phyloP scores from a whole-genome alignment of 2,888 invertebrate species.

The Scaptomyza tumidula region DNA sequence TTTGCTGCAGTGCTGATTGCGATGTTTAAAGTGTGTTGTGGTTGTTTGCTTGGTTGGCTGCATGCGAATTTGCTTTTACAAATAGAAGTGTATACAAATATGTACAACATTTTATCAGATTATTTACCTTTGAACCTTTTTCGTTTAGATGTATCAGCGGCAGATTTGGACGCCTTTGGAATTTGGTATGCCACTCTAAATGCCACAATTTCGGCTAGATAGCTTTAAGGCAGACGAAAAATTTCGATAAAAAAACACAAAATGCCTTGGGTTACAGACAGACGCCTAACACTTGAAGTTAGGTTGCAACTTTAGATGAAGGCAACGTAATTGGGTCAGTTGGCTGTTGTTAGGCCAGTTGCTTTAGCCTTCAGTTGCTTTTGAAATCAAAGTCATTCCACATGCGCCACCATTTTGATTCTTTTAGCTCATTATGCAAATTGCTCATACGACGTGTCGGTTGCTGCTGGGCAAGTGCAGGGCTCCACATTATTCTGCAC shows the following conservation, averaged over 20 bases:
- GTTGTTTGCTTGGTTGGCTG: slow-evolving; percentile 37
- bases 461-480: slow-evolving; percentile 38
- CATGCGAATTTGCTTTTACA: slow-evolving; percentile 25
- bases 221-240: slow-evolving; percentile 62
- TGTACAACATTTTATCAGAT: slow-evolving; percentile 46
- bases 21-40: slow-evolving; percentile 47
- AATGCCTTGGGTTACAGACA: slow-evolving; percentile 67
- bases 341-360: slow-evolving; percentile 23
- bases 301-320: slow-evolving; percentile 30
- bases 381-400: slow-evolving; percentile 45
- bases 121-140: slow-evolving; percentile 74
- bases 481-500: slow-evolving; percentile 37
- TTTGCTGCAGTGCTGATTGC: slow-evolving; percentile 40
- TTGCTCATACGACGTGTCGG: slow-evolving; percentile 65
- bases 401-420: slow-evolving; percentile 42
- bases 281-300: slow-evolving; percentile 45
- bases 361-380: slow-evolving; percentile 28
- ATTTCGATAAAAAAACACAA: slow-evolving; percentile 36
- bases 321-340: slow-evolving; percentile 64
- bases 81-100: slow-evolving; percentile 53
- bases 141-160: slow-evolving; percentile 30
- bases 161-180: slow-evolving; percentile 50
- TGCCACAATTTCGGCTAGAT: slow-evolving; percentile 40
- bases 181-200: slow-evolving; percentile 57
- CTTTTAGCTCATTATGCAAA: slow-evolving; percentile 73